Evolutionary conservation across 2,113 vertebrate genomes (phyloP).

Genomic region (Dendrocopos noguchii): DNA sequence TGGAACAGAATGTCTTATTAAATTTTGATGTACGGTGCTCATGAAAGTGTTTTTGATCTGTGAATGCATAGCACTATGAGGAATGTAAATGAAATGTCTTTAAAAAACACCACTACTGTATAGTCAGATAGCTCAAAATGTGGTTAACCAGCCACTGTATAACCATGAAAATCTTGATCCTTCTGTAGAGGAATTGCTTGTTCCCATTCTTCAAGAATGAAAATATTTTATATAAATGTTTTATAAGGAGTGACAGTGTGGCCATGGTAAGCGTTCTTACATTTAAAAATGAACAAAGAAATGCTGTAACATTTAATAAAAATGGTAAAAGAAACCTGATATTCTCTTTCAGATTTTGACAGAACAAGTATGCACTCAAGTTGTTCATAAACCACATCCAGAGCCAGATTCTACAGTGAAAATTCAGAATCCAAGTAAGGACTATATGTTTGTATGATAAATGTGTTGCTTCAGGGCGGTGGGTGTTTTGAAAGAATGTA

Average conservation of each 20-base stretch:
- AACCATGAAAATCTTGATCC: background rate
- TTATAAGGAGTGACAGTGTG: background rate
- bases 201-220: background rate
- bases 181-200: background rate
- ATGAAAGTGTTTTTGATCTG: background rate
- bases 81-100: background rate
- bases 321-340: background rate
- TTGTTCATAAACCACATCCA: conserved; percentile 97
- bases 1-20: background rate
- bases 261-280: background rate
- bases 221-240: background rate
- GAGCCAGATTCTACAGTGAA: conserved; percentile 99
- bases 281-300: background rate
- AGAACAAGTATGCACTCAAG: conserved; percentile 98
- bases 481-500: background rate
- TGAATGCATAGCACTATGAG: background rate
- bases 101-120: background rate
- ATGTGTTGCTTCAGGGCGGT: background rate
- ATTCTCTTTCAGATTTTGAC: conserved; percentile 90
- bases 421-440: conserved; percentile 99
- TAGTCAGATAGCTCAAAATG: background rate
- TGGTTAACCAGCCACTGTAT: background rate
- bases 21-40: background rate
- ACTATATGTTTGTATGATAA: background rate
- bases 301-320: background rate